Base-by-base conservation (phyloP, 2,797 vertebrate species). In the Takifugu rubripes region DNA sequence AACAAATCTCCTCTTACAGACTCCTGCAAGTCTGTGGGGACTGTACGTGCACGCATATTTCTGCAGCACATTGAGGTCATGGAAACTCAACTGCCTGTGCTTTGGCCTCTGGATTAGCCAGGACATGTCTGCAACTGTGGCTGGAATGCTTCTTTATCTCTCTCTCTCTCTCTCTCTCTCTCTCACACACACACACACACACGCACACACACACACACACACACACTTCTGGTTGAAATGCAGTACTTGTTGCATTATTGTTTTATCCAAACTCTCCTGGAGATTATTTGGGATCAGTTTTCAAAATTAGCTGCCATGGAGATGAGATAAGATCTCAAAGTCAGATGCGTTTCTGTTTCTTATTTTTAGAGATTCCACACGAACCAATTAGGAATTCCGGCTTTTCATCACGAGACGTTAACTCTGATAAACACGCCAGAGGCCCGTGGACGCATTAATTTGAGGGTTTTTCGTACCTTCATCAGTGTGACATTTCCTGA, bases 1-100 rank as follows among this genome's bases (percentile, higher is more conserved):
- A 4, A 45, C 16, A 45, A 33, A 33, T 33, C 33, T 33, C 33
- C 33, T 33, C 33, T 33, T 33, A 33, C 33, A 33, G 33, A 33
- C 33, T 33, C 8, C 33, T 27, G 40, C 33, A 33, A 51, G 51
- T 48, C 14, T 62, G 64, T 63, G 56, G 51, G 52, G 47, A 48
- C 52, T 50, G 49, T 46, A 50, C 29, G 49, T 0, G 33, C 51
- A 46, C 64, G 53, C 44, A n/a, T 69, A 72, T 76, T 77, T 66
- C 3, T 79, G 74, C 69, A 75, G 82, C 66, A 68, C 77, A 72
- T 72, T 86, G 81, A 85, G 84, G 81, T 89, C 84, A 87, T 86
- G 84, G 84, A 89, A 89, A 88, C 78, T 75, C 66, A 72, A 82
- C 52, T 9, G 74, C 53, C 62, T 79, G 70, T 61, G 75, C 77